Conservation (phyloP, 2,888 invertebrate species). For the Drosophila ezoana region DNA sequence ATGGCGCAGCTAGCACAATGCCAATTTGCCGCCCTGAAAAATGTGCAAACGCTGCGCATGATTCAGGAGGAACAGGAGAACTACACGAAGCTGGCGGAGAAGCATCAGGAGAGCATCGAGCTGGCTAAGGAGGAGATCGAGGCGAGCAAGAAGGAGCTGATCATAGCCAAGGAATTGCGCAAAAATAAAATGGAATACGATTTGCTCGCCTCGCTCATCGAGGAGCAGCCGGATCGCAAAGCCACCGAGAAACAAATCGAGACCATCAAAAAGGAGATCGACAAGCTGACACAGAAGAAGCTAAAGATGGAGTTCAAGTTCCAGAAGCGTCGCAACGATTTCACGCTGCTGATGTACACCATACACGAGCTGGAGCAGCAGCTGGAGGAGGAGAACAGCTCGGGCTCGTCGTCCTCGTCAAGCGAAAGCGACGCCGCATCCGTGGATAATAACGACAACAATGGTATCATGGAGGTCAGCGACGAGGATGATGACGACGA, state of each 20-base stretch:
- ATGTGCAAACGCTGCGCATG: conserved; percentile 91
- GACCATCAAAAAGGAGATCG: conserved; percentile 90
- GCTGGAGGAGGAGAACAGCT: conserved; percentile 89
- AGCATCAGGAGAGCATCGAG: conserved; percentile 92
- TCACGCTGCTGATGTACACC: conserved; percentile 94
- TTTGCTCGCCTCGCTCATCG: conserved; percentile 95
- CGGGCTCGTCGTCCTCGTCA: conserved; percentile 85
- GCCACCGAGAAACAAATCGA: conserved; percentile 90
- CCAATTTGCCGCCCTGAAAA: conserved; percentile 94
- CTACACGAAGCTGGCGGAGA: conserved; percentile 91
- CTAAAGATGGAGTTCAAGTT: conserved; percentile 91
- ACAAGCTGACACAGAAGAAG: conserved; percentile 89
- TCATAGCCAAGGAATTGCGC: conserved; percentile 93
- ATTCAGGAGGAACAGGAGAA: conserved; percentile 93
- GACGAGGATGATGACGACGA: conserved; percentile 77
- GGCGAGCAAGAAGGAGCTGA: conserved; percentile 91
- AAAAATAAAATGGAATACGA: conserved; percentile 97
- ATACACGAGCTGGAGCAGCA: conserved; percentile 93
- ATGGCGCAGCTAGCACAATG: conserved; percentile 93
- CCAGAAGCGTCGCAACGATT: conserved; percentile 94
- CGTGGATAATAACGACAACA: conserved; percentile 50
- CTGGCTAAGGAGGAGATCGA: conserved; percentile 92
- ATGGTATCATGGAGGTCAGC: conserved; percentile 74
- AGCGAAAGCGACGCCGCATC: conserved; percentile 57
- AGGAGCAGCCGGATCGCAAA: conserved; percentile 94